phyloP scores from a whole-genome alignment of 2,797 vertebrate genomes.

The Podarcis siculus region DNA sequence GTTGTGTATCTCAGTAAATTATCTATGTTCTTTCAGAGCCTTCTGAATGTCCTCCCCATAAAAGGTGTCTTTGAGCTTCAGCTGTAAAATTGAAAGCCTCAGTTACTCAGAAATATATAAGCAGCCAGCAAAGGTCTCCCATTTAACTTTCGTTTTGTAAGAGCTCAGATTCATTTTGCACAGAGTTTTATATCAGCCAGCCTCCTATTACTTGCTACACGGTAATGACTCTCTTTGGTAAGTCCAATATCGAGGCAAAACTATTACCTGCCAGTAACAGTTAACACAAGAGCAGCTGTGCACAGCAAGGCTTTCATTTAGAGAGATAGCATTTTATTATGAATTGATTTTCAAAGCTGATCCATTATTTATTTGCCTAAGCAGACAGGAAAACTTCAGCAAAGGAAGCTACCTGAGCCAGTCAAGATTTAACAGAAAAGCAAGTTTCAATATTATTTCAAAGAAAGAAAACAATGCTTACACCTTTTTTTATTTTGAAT shows the following conservation, averaged over 20 bases:
- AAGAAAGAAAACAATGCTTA: neutral
- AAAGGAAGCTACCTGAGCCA: neutral
- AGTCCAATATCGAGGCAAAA: conserved; percentile 59
- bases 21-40: neutral
- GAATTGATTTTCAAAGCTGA: conserved; percentile 67
- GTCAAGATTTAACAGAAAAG: neutral
- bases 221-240: conserved; percentile 61
- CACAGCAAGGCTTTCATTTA: conserved; percentile 60
- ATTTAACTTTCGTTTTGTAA: conserved; percentile 39
- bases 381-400: conserved; percentile 24
- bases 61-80: conserved; percentile 17
- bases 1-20: neutral
- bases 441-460: neutral
- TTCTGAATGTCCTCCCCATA: neutral
- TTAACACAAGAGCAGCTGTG: conserved; percentile 66
- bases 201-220: conserved; percentile 42
- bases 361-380: conserved; percentile 65
- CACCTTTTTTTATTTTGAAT: neutral
- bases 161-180: conserved; percentile 58
- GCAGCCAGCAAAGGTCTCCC: neutral
- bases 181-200: conserved; percentile 54
- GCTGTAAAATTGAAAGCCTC: conserved; percentile 39
- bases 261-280: conserved; percentile 46
- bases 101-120: conserved; percentile 14
- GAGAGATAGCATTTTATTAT: conserved; percentile 57